A percentile compares a stretch with the other conserved stretches of the same genome.
phyloP scores from a whole-genome alignment of 2,797 vertebrate species.

The Syncerus caffer region DNA sequence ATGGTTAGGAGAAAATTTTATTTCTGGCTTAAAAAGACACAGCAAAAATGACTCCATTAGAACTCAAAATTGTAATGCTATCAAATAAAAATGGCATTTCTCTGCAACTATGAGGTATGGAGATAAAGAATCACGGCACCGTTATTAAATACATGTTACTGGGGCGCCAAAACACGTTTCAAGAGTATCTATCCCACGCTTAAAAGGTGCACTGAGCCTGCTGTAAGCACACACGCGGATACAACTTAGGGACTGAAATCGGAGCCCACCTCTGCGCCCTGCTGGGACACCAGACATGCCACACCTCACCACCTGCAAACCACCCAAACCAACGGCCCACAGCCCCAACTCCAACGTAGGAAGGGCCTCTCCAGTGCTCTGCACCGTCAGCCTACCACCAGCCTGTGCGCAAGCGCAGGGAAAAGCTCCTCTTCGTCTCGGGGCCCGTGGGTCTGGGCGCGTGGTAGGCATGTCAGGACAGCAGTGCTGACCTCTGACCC shows the following conservation, averaged over 20 bases:
- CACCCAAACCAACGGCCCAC: rapidly evolving
- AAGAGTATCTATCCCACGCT: neutral
- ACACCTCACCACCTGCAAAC: neutral
- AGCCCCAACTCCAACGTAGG: rapidly evolving
- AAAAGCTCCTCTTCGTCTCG: rapidly evolving
- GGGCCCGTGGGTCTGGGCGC: rapidly evolving
- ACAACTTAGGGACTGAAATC: rapidly evolving
- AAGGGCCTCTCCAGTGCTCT: neutral
- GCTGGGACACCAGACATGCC: neutral
- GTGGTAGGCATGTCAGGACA: rapidly evolving
- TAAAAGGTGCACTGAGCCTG: no score
- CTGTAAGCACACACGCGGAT: rapidly evolving
- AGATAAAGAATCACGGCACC: neutral
- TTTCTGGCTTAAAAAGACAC: neutral
- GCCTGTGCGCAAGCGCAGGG: rapidly evolving
- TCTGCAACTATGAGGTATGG: neutral
- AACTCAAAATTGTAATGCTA: neutral
- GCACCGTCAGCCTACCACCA: neutral
- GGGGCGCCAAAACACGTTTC: no score
- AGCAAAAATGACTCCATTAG: neutral
- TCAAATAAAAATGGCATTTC: neutral
- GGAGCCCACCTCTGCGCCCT: rapidly evolving
- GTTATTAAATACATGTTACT: rapidly evolving
- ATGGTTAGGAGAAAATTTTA: neutral
- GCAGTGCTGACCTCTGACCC: rapidly evolving